phyloP scores from a whole-genome alignment of 1,140 invertebrate species.

The Monochamus saltuarius region DNA sequence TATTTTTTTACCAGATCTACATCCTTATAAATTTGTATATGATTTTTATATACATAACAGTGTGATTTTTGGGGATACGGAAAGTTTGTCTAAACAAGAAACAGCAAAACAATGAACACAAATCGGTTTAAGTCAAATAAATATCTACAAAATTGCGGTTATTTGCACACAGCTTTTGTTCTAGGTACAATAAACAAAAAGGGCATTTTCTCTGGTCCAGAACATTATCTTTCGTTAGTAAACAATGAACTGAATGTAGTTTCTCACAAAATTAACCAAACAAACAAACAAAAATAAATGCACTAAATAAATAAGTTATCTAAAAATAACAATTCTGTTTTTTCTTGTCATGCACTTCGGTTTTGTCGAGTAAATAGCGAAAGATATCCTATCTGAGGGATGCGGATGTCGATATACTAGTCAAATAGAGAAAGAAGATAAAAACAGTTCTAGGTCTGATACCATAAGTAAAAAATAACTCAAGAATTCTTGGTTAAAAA shows the following conservation, averaged over 20 bases:
- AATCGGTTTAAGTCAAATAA: too few species aligned
- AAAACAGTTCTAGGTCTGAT: too few species aligned
- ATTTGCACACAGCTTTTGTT: constrained; percentile 8
- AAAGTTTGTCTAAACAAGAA: too few species aligned
- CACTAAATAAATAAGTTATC: constrained; percentile 45
- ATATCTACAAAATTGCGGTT: not conserved
- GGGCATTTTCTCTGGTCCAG: not conserved
- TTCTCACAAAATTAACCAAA: constrained; percentile 42
- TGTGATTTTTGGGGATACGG: too few species aligned
- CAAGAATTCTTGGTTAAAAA: too few species aligned
- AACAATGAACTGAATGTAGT: constrained; percentile 12
- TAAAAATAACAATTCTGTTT: constrained; percentile 49
- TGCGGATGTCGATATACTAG: constrained; percentile 45
- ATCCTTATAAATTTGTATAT: too few species aligned
- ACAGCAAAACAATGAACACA: too few species aligned
- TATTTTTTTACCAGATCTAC: too few species aligned
- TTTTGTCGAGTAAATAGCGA: constrained; percentile 46
- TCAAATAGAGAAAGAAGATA: constrained; percentile 37
- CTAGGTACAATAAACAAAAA: not conserved
- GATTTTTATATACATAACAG: too few species aligned
- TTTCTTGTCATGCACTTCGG: constrained; percentile 46
- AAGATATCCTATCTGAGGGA: constrained; percentile 42
- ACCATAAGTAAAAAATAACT: too few species aligned
- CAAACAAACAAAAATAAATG: constrained; percentile 39
- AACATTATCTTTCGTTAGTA: constrained; percentile 10